phyloP scores from a whole-genome alignment of 2,113 vertebrate species.

The Rhombomys opimus region DNA sequence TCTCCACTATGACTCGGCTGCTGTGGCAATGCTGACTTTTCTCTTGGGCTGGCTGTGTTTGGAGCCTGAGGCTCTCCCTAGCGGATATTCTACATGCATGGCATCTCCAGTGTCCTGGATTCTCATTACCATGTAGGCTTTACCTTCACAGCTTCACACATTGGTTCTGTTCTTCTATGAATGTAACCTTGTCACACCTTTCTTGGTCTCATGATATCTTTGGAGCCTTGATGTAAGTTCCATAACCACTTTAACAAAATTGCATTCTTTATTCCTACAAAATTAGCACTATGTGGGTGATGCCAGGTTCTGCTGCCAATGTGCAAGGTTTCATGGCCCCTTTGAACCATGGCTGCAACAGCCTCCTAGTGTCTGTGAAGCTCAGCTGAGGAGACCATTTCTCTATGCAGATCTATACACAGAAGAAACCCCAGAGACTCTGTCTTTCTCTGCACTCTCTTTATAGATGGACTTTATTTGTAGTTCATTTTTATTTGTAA shows the following conservation, averaged over 20 bases:
- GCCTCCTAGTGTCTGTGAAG: not conserved
- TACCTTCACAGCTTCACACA: no score
- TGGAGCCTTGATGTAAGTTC: not conserved
- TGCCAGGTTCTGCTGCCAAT: not conserved
- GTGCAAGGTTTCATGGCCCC: no score
- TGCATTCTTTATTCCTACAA: not conserved
- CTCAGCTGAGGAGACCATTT: not conserved
- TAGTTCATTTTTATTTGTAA: not conserved
- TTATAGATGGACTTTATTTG: not conserved
- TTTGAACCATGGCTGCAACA: not conserved
- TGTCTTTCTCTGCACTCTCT: not conserved
- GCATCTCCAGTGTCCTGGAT: not conserved
- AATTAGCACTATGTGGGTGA: not conserved
- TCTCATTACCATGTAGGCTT: not conserved
- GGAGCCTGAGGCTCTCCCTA: not conserved
- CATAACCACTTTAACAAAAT: not conserved
- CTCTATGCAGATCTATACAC: not conserved
- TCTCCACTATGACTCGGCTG: not conserved
- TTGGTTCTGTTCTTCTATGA: not conserved
- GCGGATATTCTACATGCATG: not conserved
- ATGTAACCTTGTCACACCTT: not conserved
- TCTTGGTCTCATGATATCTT: not conserved
- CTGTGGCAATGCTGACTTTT: not conserved
- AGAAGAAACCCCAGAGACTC: no score
- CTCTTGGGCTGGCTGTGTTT: not conserved